Evolutionary conservation across 2,888 invertebrate species (phyloP).

Genomic region (Cantharis flavilabris): DNA sequence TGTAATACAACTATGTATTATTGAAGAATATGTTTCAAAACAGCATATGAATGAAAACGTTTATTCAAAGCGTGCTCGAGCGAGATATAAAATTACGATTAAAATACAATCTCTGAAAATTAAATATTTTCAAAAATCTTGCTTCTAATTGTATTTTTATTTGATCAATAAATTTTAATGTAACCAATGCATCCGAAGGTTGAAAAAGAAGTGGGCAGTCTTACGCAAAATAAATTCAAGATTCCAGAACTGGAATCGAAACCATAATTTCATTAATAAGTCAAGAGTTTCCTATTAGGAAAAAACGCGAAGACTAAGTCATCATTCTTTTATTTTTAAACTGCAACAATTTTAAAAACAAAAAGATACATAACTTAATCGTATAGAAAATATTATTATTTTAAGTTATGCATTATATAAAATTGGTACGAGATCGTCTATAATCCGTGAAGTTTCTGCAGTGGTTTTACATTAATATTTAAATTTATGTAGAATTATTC

Average conservation of each 20-base stretch:
- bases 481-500: constrained; percentile 48
- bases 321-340: not conserved
- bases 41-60: too few species aligned
- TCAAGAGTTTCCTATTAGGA: not conserved
- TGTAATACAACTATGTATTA: too few species aligned
- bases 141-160: constrained; percentile 4
- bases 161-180: constrained; percentile 9
- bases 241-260: constrained; percentile 19
- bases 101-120: not conserved
- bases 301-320: not conserved
- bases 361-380: constrained; percentile 9
- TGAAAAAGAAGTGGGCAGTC: constrained; percentile 11
- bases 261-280: constrained; percentile 15
- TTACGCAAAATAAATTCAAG: constrained; percentile 7
- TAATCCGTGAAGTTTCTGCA: constrained; percentile 35
- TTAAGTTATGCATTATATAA: constrained; percentile 4
- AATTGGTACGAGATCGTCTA: constrained; percentile 38
- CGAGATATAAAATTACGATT: not conserved
- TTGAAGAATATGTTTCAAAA: too few species aligned
- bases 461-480: constrained; percentile 42
- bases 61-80: not conserved
- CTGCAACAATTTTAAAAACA: not conserved
- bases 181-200: not conserved
- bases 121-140: not conserved
- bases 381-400: constrained; percentile 2